Evolutionary conservation across 2,113 vertebrate genomes (phyloP).

Genomic region (Cyrtonyx montezumae): DNA sequence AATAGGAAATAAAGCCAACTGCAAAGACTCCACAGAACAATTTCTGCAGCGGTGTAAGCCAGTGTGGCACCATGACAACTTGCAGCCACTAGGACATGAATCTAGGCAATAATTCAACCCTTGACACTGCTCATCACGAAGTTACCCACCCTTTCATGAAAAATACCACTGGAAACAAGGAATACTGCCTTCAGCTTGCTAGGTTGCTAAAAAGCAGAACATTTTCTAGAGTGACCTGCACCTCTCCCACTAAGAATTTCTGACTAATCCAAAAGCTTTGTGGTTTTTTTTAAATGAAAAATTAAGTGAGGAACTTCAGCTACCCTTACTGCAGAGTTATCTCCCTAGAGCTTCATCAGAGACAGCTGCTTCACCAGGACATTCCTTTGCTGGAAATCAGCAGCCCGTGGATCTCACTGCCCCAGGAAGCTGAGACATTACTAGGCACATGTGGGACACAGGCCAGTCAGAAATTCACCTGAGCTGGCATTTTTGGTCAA

Average conservation of each 20-base stretch:
- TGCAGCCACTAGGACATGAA: not conserved
- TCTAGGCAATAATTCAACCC: not conserved
- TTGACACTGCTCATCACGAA: not conserved
- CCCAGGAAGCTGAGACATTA: not conserved
- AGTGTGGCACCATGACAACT: not conserved
- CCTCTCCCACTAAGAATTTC: not conserved
- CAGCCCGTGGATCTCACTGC: not conserved
- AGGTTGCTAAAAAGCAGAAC: not conserved
- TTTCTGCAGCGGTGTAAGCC: not conserved
- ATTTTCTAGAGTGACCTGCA: not conserved
- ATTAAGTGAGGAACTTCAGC: not conserved
- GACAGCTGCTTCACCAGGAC: not conserved
- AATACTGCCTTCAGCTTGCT: not conserved
- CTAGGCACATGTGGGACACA: not conserved
- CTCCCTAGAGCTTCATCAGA: not conserved
- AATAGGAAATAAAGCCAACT: conserved; percentile 2
- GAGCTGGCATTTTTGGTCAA: not conserved
- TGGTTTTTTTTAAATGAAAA: not conserved
- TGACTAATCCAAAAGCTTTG: not conserved
- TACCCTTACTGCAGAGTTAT: not conserved
- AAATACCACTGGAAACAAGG: not conserved
- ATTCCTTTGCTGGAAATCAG: not conserved
- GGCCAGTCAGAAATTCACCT: not conserved
- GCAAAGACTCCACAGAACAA: not conserved
- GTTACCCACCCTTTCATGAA: not conserved